Evolutionary conservation across 2,888 invertebrate species (phyloP).

Genomic region (Drosophila anomalata): DNA sequence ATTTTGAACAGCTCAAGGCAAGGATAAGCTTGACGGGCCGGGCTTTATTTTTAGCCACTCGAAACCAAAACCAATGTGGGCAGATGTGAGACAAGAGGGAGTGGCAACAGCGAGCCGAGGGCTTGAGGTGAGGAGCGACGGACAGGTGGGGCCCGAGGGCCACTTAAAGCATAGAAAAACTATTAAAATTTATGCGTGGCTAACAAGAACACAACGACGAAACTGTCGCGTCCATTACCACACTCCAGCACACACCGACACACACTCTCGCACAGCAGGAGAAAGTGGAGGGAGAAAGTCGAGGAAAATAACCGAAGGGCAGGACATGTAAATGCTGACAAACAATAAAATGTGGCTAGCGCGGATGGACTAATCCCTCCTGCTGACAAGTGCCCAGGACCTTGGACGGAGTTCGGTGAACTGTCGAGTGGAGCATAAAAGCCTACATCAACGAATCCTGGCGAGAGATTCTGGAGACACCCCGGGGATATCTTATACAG

Average conservation of each 20-base stretch:
- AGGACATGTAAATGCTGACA: slow-evolving; percentile 67
- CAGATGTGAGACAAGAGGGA: slow-evolving; percentile 9
- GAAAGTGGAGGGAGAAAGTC: slow-evolving; percentile 19
- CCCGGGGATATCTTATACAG: slow-evolving; percentile 13
- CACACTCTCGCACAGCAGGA: slow-evolving; percentile 24
- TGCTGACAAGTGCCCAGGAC: slow-evolving; percentile 49
- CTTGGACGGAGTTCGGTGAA: slow-evolving; percentile 38
- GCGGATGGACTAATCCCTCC: slow-evolving; percentile 55
- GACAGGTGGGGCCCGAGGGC: slow-evolving; percentile 23
- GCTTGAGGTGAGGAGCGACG: slow-evolving; percentile 7
- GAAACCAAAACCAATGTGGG: slow-evolving; percentile 26
- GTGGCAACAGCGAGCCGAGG: not conserved
- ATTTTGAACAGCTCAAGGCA: slow-evolving; percentile 62
- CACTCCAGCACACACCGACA: slow-evolving; percentile 31
- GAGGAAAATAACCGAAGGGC: slow-evolving; percentile 13
- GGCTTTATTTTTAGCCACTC: slow-evolving; percentile 57
- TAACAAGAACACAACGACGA: slow-evolving; percentile 33
- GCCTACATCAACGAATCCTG: slow-evolving; percentile 36
- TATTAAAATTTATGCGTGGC: slow-evolving; percentile 72
- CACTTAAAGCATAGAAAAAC: slow-evolving; percentile 62
- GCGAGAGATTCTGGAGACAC: slow-evolving; percentile 25
- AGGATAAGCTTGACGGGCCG: slow-evolving; percentile 55
- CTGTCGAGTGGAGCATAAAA: slow-evolving; percentile 22
- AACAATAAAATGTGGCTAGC: slow-evolving; percentile 41
- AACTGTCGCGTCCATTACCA: slow-evolving; percentile 41